phyloP scores from a whole-genome alignment of 2,113 vertebrate species.

The Recurvirostra avosetta region DNA sequence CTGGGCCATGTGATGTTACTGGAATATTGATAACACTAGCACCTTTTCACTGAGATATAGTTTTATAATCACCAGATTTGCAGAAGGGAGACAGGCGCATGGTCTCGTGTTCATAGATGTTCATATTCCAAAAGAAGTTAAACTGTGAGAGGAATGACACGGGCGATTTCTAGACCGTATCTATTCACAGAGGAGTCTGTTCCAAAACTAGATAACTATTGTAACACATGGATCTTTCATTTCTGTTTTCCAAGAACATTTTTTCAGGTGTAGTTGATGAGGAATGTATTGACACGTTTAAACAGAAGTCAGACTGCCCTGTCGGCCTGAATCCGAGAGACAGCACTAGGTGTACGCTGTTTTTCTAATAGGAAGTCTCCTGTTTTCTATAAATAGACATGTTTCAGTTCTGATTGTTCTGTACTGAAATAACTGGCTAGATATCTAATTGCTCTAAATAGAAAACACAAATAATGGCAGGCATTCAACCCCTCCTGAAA shows the following conservation, averaged over 20 bases:
- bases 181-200: neutral
- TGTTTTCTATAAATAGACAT: conserved; percentile 37
- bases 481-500: conserved; percentile 5
- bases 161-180: neutral
- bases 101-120: neutral
- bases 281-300: neutral
- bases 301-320: neutral
- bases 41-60: neutral
- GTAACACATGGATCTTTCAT: neutral
- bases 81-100: neutral
- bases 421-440: conserved; percentile 42
- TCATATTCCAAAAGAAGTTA: neutral
- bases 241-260: neutral
- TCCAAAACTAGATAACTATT: neutral
- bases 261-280: neutral
- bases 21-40: neutral
- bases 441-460: neutral
- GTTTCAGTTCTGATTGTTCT: conserved; percentile 61
- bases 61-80: neutral
- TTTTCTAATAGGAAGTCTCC: conserved; percentile 33
- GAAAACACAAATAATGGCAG: conserved; percentile 26
- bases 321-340: neutral
- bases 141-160: neutral
- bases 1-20: neutral
- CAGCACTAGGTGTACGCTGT: neutral